Evolutionary conservation across 2,797 vertebrate species (phyloP), one percentile per base, ranked within the genome.

Genomic region (Phataginus tricuspis): DNA sequence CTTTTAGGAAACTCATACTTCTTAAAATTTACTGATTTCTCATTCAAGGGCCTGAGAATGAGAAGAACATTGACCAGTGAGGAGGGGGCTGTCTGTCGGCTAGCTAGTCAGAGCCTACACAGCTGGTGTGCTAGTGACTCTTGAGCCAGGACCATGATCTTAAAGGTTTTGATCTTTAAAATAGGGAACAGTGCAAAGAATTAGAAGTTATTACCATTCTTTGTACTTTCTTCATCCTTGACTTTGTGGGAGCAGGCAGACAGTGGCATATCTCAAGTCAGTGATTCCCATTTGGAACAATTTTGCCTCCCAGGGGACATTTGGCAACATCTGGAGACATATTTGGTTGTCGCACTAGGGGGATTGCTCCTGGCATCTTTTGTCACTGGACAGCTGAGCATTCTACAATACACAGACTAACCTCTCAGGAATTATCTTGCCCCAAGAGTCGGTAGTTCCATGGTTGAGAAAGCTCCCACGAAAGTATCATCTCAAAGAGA

Each of bases 1-100:
- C 68, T 91, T 94, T 94, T 55, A 86, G 78, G 57, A 87, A 91
- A 53, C 31, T 23, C 37, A 49, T 10, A 1, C 59, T 86, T 96
- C 59, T 93, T 49, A 45, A 9, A 86, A 3, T 63, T 49, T 95
- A 45, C 13, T 69, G 11, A 21, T 77, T 21, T 69, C 8, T 93
- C 34, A n/a, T 45, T 64, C 49, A n/a, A 11, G 71, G 51, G 29
- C 34, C 78, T 75, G 78, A 68, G 64, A 85, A 51, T 42, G 15
- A 79, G 57, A 82, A 29, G 39, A 68, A 27, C 4, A 10, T 7
- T 15, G 53, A 42, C 39, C 21, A 31, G 57, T 4, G 10, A 25
- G 61, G 25, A 34, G 45, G 4, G 53, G 4, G 5, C 2, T 31
- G n/a, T n/a, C 37, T 86, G 51, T 34, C 69, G 8, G 6, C 66